Evolutionary conservation across 2,797 vertebrate species (phyloP), one percentile per base, ranked within the genome.

Genomic region (Anas georgica): DNA sequence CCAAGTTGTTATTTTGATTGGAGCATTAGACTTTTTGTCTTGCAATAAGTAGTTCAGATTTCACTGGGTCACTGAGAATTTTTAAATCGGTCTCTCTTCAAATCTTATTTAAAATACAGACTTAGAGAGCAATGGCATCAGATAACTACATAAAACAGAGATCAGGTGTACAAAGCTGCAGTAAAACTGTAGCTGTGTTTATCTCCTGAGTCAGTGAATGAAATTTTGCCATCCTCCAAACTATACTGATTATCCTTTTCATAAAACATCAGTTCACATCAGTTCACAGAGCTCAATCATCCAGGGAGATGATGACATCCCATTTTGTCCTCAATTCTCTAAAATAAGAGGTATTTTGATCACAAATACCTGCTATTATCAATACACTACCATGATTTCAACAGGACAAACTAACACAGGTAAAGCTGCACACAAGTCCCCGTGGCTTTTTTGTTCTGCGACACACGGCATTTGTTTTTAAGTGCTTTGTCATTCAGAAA

Each of bases 1-100:
- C 92, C 91, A 80, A 72, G 72, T 54, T 94, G 87, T 88, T 90
- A 54, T 78, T 91, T 91, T 90, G 91, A 90, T 91, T 69, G 91
- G 85, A 91, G 75, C 91, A 52, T 78, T 80, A 60, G 63, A 67
- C 58, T 93, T 91, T 88, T 76, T 91, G 64, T 80, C 72, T 50
- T 68, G 83, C 60, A 90, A 16, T 60, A 72, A 85, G 84, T 58
- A 94, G 91, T 48, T 94, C 90, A 81, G 87, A 80, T 95, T 93
- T 95, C 93, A 83, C 41, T 7, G 64, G 76, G 60, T 93, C 83
- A 83, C 12, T 80, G 81, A 83, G 77, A 74, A 72, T 35, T 85
- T 93, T 56, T 60, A 56, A 63, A 83, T 77, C 64, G 26, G 41
- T 39, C 46, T 86, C 83, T 90, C 72, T 90, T 79, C 64, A 85